Base-by-base conservation (phyloP, 2,797 vertebrate species). In the Smutsia gigantea region DNA sequence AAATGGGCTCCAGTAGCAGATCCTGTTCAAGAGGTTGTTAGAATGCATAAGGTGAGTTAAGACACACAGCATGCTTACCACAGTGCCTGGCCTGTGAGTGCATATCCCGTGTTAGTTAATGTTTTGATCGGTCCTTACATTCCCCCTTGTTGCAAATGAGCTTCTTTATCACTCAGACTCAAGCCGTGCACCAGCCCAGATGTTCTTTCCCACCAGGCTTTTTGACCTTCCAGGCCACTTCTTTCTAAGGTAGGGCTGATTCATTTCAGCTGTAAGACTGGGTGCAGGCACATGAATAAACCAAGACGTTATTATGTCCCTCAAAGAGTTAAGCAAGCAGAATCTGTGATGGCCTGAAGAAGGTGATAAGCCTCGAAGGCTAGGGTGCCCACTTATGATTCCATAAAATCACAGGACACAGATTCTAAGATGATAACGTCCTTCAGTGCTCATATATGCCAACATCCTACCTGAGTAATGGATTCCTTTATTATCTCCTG, bases 251-350 rank as follows among this genome's bases (percentile, higher is more conserved):
- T 59, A 69, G 57, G 21, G 63, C n/a, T 97, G 93, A 97, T 97
- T 94, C 87, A 96, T 97, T 96, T 97, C 85, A 15, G 74, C 91
- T 86, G 55, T 88, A 96, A 86, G 88, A 97, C 59, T 68, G n/a
- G 18, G 53, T 14, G 29, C 68, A 75, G 49, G 95, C 55, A 79
- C 77, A 84, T 91, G 95, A 96, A 91, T 95, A 96, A 97, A 97
- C 46, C 88, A 93, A 94, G 95, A 84, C 78, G 95, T 86, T 94
- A 95, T 66, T 83, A 55, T 25, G 59, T 57, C 42, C 55, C 42
- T 81, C 91, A 57, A 77, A 93, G 87, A 96, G 91, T 96, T 79
- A 96, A 97, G 95, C 61, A 23, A 92, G 77, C 34, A 21, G 72
- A 79, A 74, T 61, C 46, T 53, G 97, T 91, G 94, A 88, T 39